Base-by-base conservation (phyloP, 64 coral and sea anemone genomes). In the Montipora efflorescens region DNA sequence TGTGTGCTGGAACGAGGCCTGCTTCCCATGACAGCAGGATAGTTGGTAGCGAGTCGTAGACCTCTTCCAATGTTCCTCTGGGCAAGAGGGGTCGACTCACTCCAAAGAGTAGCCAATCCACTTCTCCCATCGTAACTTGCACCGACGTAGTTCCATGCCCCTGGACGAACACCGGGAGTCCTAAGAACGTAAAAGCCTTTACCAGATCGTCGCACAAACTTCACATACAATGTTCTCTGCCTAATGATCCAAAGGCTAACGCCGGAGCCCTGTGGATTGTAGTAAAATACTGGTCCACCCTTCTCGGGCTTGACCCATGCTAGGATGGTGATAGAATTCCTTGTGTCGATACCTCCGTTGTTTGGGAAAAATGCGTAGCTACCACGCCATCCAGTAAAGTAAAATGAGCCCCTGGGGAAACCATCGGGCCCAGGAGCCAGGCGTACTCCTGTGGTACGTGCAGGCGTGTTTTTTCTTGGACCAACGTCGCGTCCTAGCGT, bases 291-390 rank as follows among this genome's bases (percentile, higher is more conserved):
- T 7, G 96, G 74, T 6, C 96, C 96, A 1, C 90, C 88, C 53
- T 49, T 72, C 16, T 92, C 57, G n/a, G 96, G 96, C 19, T 95
- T 89, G 18, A 98, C 84, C 96, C 96, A 98, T 13, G 61, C 89
- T 28, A 91, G 49, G 15, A 98, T 68, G 5, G 93, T 98, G 18
- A 95, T 88, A 1, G 93, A 92, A 16, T 66, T 47, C 82, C 96
- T 75, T 45, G 96, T 52, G 52, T 93, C 92, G 61, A 93, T 92
- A 64, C 96, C 96, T 69, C 93, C 93, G 51, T 98, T 91, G 48
- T 95, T 98, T 16, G 84, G 84, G 51, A 98, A 95, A 72, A 92
- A 87, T n/a, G 88, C 79, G 47, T 69, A 98, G 16, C 96, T 95
- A 5, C 81, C 87, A 11, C 83, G 53, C 79, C 28, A 47, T 14